Conservation (phyloP, 2,888 invertebrate species). For the Dicranocentrus wangi region DNA sequence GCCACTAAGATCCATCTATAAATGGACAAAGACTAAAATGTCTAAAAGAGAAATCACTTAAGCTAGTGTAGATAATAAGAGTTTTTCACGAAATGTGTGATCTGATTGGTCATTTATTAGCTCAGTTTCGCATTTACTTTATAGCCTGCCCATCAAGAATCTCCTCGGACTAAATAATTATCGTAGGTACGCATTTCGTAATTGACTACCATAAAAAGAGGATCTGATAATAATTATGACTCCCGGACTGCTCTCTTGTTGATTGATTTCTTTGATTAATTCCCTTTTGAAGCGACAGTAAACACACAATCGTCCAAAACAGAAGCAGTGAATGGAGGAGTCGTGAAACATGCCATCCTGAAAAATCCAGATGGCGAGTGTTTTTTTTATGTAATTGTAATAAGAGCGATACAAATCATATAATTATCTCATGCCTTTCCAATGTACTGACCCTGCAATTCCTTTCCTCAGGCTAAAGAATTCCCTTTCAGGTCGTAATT, state of each 20-base stretch:
- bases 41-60: slow-evolving; percentile 24
- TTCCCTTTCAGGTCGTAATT: slow-evolving; percentile 62
- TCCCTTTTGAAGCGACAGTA: slow-evolving; percentile 35
- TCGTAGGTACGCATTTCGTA: slow-evolving; percentile 55
- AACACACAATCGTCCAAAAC: neutral
- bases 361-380: slow-evolving; percentile 41
- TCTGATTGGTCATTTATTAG: slow-evolving; percentile 50
- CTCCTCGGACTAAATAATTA: slow-evolving; percentile 38
- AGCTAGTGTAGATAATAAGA: neutral
- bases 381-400: slow-evolving; percentile 16
- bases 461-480: slow-evolving; percentile 46
- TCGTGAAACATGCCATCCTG: neutral
- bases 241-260: slow-evolving; percentile 50
- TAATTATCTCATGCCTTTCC: slow-evolving; percentile 52
- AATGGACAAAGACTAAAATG: slow-evolving; percentile 56
- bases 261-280: slow-evolving; percentile 61
- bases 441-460: slow-evolving; percentile 58
- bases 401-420: slow-evolving; percentile 47
- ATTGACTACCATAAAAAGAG: slow-evolving; percentile 59
- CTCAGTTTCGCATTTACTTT: neutral
- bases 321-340: slow-evolving; percentile 6
- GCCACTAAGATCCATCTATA: slow-evolving; percentile 36
- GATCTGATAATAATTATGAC: slow-evolving; percentile 55
- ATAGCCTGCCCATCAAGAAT: slow-evolving; percentile 11
- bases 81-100: slow-evolving; percentile 31